A percentile compares a stretch with the other conserved stretches of the same genome.
These are phyloP conservation scores for Caenorhabditis sp. DNA, from an alignment of 2,888 invertebrate species.

Conservation along the genomic window DNA sequence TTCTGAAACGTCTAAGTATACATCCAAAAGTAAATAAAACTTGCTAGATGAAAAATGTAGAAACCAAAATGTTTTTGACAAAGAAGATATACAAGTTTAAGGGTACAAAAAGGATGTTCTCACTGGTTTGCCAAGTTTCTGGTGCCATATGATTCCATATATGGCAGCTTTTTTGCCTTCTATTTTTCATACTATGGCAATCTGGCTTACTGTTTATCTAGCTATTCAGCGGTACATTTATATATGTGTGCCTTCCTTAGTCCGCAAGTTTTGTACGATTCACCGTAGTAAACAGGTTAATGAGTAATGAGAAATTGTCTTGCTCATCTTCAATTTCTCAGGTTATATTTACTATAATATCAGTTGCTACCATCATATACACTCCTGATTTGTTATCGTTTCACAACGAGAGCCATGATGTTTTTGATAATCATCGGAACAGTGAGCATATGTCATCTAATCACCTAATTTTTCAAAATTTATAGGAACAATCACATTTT, in stretches of 20 bases:
- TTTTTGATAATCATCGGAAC: conserved; percentile 73
- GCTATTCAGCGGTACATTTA: conserved; percentile 96
- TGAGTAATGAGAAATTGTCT: not conserved
- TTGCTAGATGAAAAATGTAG: no score
- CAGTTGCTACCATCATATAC: conserved; percentile 75
- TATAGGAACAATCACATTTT: conserved; percentile 68
- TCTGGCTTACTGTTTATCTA: conserved; percentile 93
- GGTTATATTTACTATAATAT: conserved; percentile 85
- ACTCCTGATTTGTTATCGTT: conserved; percentile 78
- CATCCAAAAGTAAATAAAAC: no score
- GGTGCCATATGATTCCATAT: conserved; percentile 84
- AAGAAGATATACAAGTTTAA: conserved; percentile 48
- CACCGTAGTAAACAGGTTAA: conserved; percentile 80
- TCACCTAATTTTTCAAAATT: conserved; percentile 15
- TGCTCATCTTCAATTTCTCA: conserved; percentile 21
- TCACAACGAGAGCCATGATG: conserved; percentile 70
- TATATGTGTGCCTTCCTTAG: conserved; percentile 93
- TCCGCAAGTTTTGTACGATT: conserved; percentile 88
- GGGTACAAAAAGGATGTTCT: conserved; percentile 74
- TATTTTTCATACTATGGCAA: conserved; percentile 94
- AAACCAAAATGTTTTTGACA: no score
- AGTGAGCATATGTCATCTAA: conserved; percentile 58
- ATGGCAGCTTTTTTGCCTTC: conserved; percentile 88
- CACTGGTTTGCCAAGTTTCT: conserved; percentile 77
- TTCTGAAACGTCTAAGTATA: no score